phyloP scores from a whole-genome alignment of 2,888 invertebrate species.

The Acleris emargana region DNA sequence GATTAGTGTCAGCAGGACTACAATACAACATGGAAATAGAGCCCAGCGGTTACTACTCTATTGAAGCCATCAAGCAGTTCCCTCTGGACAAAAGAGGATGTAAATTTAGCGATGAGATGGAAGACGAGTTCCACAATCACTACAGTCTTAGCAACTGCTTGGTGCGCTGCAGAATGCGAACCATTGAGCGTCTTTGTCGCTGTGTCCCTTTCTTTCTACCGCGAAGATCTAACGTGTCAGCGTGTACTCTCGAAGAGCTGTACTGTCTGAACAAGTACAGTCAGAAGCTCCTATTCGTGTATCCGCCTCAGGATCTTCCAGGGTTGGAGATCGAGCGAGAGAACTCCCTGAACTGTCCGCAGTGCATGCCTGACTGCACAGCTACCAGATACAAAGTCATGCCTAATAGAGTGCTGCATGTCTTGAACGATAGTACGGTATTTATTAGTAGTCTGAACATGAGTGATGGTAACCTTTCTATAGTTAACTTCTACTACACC shows the following conservation, averaged over 20 bases:
- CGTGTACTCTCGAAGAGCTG: slow-evolving; percentile 31
- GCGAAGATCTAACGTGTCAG: slow-evolving; percentile 25
- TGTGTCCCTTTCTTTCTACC: slow-evolving; percentile 65
- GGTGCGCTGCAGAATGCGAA: slow-evolving; percentile 59
- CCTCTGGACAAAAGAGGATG: slow-evolving; percentile 59
- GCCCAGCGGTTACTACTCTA: slow-evolving; percentile 25
- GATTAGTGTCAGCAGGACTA: slow-evolving; percentile 14
- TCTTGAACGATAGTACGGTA: background rate
- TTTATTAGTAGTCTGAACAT: slow-evolving; percentile 11
- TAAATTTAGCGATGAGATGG: slow-evolving; percentile 63
- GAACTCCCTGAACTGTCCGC: slow-evolving; percentile 28
- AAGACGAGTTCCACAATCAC: slow-evolving; percentile 38
- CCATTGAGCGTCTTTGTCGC: slow-evolving; percentile 55
- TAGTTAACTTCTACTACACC: slow-evolving; percentile 19
- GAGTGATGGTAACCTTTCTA: slow-evolving; percentile 13
- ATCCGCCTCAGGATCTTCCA: slow-evolving; percentile 30
- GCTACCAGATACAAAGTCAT: slow-evolving; percentile 16
- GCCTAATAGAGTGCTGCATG: slow-evolving; percentile 12
- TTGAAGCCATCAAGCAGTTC: slow-evolving; percentile 13
- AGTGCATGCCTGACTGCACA: slow-evolving; percentile 21
- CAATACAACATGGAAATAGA: slow-evolving; percentile 18
- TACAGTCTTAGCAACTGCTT: slow-evolving; percentile 68
- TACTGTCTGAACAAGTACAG: slow-evolving; percentile 31
- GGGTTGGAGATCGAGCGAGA: slow-evolving; percentile 34
- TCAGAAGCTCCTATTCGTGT: slow-evolving; percentile 27